These are phyloP conservation scores for Sebastes steindachneri DNA, from an alignment of 2,797 vertebrate genomes.

Conservation along the genomic window DNA sequence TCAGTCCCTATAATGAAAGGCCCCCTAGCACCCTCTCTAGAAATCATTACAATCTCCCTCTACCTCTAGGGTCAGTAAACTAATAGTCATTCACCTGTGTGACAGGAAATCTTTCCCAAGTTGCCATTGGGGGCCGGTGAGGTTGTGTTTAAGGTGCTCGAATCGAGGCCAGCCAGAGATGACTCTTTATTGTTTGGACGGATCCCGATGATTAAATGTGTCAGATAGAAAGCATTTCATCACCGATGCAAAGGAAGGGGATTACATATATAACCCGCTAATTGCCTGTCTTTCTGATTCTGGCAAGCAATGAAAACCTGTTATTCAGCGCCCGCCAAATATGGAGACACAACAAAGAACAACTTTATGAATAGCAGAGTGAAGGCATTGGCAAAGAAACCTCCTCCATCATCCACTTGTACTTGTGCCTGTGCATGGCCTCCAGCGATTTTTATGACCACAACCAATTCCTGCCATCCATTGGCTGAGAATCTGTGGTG, in stretches of 20 bases:
- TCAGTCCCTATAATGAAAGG: slow-evolving; percentile 73
- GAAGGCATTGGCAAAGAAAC: slow-evolving; percentile 25
- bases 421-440: slow-evolving; percentile 22
- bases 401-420: slow-evolving; percentile 10
- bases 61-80: slow-evolving; percentile 80
- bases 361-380: slow-evolving; percentile 27
- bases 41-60: slow-evolving; percentile 80
- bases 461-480: slow-evolving; percentile 27
- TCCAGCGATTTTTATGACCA: slow-evolving; percentile 40
- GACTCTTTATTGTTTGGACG: slow-evolving; percentile 60
- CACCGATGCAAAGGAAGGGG: slow-evolving; percentile 35
- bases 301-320: neutral
- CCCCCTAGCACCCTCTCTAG: slow-evolving; percentile 70
- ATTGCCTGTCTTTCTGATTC: slow-evolving; percentile 24
- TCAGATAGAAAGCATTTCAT: slow-evolving; percentile 31
- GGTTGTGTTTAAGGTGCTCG: slow-evolving; percentile 80
- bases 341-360: slow-evolving; percentile 26
- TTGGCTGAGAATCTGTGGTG: slow-evolving; percentile 43
- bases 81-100: slow-evolving; percentile 86
- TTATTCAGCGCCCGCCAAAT: neutral
- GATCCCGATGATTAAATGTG: slow-evolving; percentile 44
- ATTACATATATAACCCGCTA: slow-evolving; percentile 26
- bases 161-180: slow-evolving; percentile 67
- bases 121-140: slow-evolving; percentile 67
- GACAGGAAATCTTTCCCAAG: slow-evolving; percentile 85